Evolutionary conservation across 2,888 invertebrate genomes (phyloP).

Genomic region (Poecilus cupreus): DNA sequence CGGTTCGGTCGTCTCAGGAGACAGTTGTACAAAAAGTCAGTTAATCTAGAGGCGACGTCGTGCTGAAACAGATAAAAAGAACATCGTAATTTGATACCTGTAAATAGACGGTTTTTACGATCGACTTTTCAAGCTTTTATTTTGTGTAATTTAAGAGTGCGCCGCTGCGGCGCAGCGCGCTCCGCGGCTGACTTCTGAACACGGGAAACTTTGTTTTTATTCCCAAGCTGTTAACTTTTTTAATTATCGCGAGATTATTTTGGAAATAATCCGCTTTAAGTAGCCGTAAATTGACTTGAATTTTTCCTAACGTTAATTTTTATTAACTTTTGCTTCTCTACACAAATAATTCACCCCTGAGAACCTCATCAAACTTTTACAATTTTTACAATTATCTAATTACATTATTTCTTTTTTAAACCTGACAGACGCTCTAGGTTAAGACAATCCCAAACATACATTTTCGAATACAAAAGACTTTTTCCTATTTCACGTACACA

Average conservation of each 20-base stretch:
- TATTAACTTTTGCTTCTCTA: slow-evolving; percentile 13
- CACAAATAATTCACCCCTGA: neutral
- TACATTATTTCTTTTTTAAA: neutral
- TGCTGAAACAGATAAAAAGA: slow-evolving; percentile 39
- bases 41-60: slow-evolving; percentile 6
- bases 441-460: too few species aligned
- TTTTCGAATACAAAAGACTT: too few species aligned
- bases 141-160: slow-evolving; percentile 41
- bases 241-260: slow-evolving; percentile 44
- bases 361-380: neutral
- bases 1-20: neutral
- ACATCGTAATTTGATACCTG: slow-evolving; percentile 47
- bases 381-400: neutral
- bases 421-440: too few species aligned
- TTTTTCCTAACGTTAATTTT: slow-evolving; percentile 28
- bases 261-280: slow-evolving; percentile 34
- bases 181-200: neutral
- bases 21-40: slow-evolving; percentile 30
- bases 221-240: slow-evolving; percentile 40
- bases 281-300: slow-evolving; percentile 25
- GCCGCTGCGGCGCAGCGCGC: neutral
- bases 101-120: slow-evolving; percentile 43
- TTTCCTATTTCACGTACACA: too few species aligned
- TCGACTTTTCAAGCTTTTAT: slow-evolving; percentile 46
- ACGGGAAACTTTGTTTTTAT: slow-evolving; percentile 36